Evolutionary conservation across 2,797 vertebrate species (phyloP).

Genomic region (Gambusia yucatana): DNA sequence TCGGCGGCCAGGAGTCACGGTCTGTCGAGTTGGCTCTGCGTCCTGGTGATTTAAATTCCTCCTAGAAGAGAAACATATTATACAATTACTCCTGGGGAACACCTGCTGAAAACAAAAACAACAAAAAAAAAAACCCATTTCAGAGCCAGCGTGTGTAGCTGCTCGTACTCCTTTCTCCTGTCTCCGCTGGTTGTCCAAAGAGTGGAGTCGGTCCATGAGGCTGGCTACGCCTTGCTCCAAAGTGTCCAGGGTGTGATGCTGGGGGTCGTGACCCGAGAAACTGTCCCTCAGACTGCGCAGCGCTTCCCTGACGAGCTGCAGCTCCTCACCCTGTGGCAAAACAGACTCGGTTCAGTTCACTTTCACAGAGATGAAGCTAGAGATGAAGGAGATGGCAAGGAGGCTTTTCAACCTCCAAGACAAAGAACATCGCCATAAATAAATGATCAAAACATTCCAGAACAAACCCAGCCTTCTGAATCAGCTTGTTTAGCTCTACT

Average conservation of each 20-base stretch:
- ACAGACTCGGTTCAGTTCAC: not conserved
- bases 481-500: no score
- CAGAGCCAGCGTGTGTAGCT: not conserved
- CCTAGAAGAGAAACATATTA: conserved; percentile 70
- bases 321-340: conserved; percentile 85
- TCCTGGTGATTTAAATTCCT: conserved; percentile 86
- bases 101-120: conserved; percentile 13
- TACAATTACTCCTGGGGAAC: conserved; percentile 35
- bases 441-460: not conserved
- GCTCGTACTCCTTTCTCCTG: conserved; percentile 74
- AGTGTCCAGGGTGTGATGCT: conserved; percentile 98
- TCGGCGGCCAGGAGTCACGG: conserved; percentile 93
- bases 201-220: conserved; percentile 91
- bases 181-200: conserved; percentile 83
- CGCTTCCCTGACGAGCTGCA: conserved; percentile 94
- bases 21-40: conserved; percentile 87
- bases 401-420: not conserved
- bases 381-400: not conserved
- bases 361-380: not conserved
- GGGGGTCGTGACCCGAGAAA: conserved; percentile 95
- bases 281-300: conserved; percentile 94
- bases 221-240: conserved; percentile 95
- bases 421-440: not conserved
- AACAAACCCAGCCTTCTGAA: no score
- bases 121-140: not conserved